Base-by-base conservation (phyloP, 2,797 vertebrate species). In the Diceros bicornis region DNA sequence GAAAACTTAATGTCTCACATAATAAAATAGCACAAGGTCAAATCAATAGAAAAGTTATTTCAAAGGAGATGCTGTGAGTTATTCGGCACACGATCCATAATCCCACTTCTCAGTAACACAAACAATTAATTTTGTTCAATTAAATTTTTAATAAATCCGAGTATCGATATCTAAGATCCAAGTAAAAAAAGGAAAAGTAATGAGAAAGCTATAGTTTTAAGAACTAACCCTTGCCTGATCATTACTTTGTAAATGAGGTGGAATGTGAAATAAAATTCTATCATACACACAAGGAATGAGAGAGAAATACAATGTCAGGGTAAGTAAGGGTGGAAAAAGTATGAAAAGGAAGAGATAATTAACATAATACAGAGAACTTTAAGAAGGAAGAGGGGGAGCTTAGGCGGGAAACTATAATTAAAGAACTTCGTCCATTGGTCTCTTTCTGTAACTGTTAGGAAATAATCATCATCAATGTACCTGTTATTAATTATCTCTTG, bases 1-100 rank as follows among this genome's bases (percentile, higher is more conserved):
- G 89, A 94, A 95, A 97, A 92, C 11, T 96, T 94, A 93, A 92
- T 83, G 34, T 64, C 81, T 83, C 77, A 84, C 52, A 59, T 62
- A 94, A 90, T 92, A 97, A 44, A 85, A 89, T 75, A 71, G 1
- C 52, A 86, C 64, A 90, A 87, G 77, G 81, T 86, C 21, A 93
- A 95, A 66, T 97, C 64, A 95, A 10, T 78, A 32, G 4, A 77
- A 72, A 97, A 72, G 52, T 84, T 75, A 44, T 94, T 89, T 95
- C 71, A 78, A 79, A 89, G 34, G 64, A 37, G 12, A 69, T 69
- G n/a, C 27, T 75, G 2, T 83, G 62, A 66, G 0, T 21, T 59
- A 68, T 89, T 89, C 74, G 57, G 17, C 32, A 52, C n/a, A 17
- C 69, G 57, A 66, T 75, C 8, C 41, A 18, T 89, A 37, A 96